Conservation (phyloP, 2,888 invertebrate genomes). For the Scaeva pyrastri region DNA sequence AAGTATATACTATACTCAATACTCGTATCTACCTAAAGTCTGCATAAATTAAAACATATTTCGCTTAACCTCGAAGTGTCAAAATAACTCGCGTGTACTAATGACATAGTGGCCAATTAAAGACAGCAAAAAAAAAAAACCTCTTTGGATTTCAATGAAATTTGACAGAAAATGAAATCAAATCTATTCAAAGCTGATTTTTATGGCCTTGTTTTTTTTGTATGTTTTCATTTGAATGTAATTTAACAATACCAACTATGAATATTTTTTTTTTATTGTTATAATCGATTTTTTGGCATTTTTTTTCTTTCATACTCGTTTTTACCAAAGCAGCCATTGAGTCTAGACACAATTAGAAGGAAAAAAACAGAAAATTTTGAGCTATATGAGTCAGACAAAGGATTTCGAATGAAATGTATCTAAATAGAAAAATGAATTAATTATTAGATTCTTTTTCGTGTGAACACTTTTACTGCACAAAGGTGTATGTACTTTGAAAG, state of each 20-base stretch:
- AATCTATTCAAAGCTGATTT: not conserved
- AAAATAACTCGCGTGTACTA: constrained; percentile 1
- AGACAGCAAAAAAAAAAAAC: not conserved
- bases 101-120: constrained; percentile 24
- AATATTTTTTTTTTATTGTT: not conserved
- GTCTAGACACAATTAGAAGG: constrained; percentile 3
- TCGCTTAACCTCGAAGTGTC: constrained; percentile 17
- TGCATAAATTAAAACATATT: not conserved
- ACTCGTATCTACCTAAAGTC: too few species aligned
- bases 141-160: constrained; percentile 18
- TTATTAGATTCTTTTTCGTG: too few species aligned
- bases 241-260: not conserved
- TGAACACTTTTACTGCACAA: too few species aligned
- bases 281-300: not conserved
- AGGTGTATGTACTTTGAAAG: too few species aligned
- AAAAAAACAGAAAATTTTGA: not conserved
- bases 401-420: not conserved
- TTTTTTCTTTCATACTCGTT: not conserved
- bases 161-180: constrained; percentile 1
- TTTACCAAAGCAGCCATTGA: not conserved
- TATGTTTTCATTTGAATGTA: not conserved
- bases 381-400: not conserved
- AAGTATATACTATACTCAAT: not conserved
- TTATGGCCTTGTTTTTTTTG: constrained; percentile 8
- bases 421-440: too few species aligned